Evolutionary conservation across 1,140 invertebrate species (phyloP).

Genomic region (Leguminivora glycinivorella): DNA sequence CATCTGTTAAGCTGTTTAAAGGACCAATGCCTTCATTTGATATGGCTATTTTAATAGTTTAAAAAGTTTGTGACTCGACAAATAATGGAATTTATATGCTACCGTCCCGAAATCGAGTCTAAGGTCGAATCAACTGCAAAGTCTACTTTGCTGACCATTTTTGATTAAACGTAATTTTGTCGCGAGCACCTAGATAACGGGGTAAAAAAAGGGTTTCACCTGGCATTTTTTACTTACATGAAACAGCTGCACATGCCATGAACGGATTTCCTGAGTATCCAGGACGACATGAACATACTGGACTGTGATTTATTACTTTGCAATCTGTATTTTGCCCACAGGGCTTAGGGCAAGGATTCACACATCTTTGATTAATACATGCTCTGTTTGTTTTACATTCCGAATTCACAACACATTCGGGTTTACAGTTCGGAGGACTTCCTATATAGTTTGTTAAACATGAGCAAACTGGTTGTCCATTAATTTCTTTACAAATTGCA

Average conservation of each 20-base stretch:
- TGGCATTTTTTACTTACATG: conserved; percentile 77
- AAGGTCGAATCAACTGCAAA: too few relatives aligned
- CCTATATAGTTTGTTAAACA: conserved; percentile 81
- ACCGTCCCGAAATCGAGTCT: too few relatives aligned
- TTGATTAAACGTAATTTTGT: too few relatives aligned
- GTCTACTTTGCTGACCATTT: too few relatives aligned
- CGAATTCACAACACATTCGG: conserved; percentile 82
- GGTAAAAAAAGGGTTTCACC: too few relatives aligned
- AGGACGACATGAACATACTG: conserved; percentile 80
- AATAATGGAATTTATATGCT: too few relatives aligned
- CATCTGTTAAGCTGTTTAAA: too few relatives aligned
- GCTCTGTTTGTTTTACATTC: conserved; percentile 82
- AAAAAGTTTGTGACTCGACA: too few relatives aligned
- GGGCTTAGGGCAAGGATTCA: conserved; percentile 81
- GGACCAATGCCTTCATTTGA: too few relatives aligned
- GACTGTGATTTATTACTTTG: conserved; percentile 80
- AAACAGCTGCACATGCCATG: conserved; percentile 78
- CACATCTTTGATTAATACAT: conserved; percentile 83
- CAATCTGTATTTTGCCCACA: conserved; percentile 79
- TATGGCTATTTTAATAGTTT: too few relatives aligned
- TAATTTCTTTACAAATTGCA: conserved; percentile 64
- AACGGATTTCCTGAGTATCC: conserved; percentile 82
- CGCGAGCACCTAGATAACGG: too few relatives aligned
- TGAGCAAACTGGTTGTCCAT: conserved; percentile 80
- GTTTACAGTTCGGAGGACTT: conserved; percentile 80